Conservation (phyloP, 2,113 vertebrate genomes). For the Neogobius melanostomus region DNA sequence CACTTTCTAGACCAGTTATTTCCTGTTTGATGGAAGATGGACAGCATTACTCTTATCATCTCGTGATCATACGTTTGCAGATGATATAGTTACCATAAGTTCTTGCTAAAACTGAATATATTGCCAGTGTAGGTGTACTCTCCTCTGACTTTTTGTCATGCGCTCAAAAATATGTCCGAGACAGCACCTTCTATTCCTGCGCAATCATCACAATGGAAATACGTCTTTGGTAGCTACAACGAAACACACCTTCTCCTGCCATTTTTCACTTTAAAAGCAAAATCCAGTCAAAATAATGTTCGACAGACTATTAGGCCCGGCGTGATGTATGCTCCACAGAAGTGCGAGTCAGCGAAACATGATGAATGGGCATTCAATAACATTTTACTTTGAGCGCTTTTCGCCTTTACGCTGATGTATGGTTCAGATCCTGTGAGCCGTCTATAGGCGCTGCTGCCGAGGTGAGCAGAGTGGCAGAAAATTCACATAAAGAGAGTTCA, state of each 20-base stretch:
- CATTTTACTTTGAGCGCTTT: conserved; percentile 26
- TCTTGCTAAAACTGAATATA: neutral
- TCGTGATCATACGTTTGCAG: neutral
- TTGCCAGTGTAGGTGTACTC: neutral
- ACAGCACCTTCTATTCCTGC: conserved; percentile 52
- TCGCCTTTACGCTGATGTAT: conserved; percentile 14
- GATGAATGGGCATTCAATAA: conserved; percentile 49
- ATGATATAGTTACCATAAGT: neutral
- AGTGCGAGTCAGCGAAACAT: conserved; percentile 39
- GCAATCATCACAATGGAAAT: conserved; percentile 66
- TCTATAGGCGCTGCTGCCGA: conserved; percentile 1
- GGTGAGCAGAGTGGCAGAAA: neutral
- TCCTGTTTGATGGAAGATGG: too few relatives aligned
- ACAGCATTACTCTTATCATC: neutral
- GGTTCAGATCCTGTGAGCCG: conserved; percentile 13
- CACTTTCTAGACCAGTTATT: too few relatives aligned
- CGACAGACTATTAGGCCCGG: conserved; percentile 40
- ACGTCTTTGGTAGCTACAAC: conserved; percentile 13
- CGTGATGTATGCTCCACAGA: conserved; percentile 31
- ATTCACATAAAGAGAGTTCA: too few relatives aligned
- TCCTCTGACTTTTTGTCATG: conserved; percentile 48
- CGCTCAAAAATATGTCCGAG: conserved; percentile 42
- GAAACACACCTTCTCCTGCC: conserved; percentile 22
- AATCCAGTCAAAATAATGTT: conserved; percentile 37
- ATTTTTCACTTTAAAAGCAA: conserved; percentile 34